Evolutionary conservation across 2,797 vertebrate species (phyloP), one percentile per base, ranked within the genome.

Genomic region (Distichodus sexfasciatus): DNA sequence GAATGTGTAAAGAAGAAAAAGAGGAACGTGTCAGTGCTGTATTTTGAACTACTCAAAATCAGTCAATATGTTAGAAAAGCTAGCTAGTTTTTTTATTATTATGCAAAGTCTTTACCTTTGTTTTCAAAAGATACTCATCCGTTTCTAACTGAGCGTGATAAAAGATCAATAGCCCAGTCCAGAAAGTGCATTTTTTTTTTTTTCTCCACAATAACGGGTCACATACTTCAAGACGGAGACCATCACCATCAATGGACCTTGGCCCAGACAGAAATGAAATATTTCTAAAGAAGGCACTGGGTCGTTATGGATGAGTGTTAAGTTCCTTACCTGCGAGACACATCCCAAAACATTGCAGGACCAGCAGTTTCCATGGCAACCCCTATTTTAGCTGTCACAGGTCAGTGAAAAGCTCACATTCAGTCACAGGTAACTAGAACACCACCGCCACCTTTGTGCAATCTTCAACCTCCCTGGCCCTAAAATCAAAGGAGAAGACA

Each of bases 331-430:
- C 96, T 96, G 94, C 90, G 80, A 95, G 90, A 90, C 90, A 90
- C 84, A 88, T 81, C 86, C 88, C 81, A 89, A 94, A 89, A 53
- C 92, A 94, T 50, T 93, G 93, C 87, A 97, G 88, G 77, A 93
- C 80, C 73, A 95, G 87, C 86, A 96, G 92, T 92, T 95, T 94
- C 94, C 94, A 96, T 91, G 92, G 93, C 90, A 96, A 93, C 94
- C 90, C 91, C 96, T n/a, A 98, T 98, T 92, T 94, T 95, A 92
- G 87, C 88, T 86, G 84, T 88, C 89, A 82, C 24, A 51, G 92
- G 91, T 89, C 86, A 88, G 83, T 83, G 85, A 82, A n/a, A 65
- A 81, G 84, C 60, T 89, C 83, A 40, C 88, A 90, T 86, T 89
- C 86, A 84, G 84, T 86, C 87, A 83, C 79, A 44, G 74, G 87